These are phyloP conservation scores for Perognathus longimembris DNA, from an alignment of 2,113 vertebrate genomes.

Conservation along the genomic window DNA sequence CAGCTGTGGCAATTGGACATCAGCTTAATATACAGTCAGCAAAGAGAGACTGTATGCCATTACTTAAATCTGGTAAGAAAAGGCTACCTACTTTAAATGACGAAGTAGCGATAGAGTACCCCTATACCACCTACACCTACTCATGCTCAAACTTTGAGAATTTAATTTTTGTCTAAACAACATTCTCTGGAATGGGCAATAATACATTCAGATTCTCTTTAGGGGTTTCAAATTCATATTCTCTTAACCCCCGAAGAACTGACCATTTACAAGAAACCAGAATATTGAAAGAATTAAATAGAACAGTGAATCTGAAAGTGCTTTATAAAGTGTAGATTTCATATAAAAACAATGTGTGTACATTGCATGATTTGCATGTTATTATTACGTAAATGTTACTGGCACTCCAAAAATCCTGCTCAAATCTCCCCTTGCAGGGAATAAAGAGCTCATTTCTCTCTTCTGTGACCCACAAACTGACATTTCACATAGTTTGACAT, in stretches of 20 bases:
- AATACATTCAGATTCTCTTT: conserved; percentile 19
- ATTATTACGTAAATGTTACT: neutral
- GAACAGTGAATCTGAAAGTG: conserved; percentile 11
- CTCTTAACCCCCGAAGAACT: conserved; percentile 37
- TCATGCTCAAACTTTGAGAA: conserved; percentile 64
- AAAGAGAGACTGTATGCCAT: conserved; percentile 53
- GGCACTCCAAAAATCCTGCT: neutral
- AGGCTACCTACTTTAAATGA: conserved; percentile 70
- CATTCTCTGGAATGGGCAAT: conserved; percentile 24
- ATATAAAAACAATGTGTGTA: neutral
- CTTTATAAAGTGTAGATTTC: conserved; percentile 29
- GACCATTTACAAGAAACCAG: neutral
- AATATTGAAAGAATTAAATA: conserved; percentile 57
- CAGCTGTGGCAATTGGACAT: neutral
- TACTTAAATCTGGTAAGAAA: conserved; percentile 50
- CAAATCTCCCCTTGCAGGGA: neutral
- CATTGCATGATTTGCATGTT: neutral
- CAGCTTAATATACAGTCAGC: conserved; percentile 62
- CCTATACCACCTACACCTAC: neutral
- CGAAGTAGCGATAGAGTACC: conserved; percentile 66
- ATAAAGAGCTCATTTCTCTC: neutral
- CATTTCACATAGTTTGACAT: neutral
- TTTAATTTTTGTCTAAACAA: conserved; percentile 66
- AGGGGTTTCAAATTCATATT: too few relatives aligned
- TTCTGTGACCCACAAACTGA: neutral